A percentile compares a stretch with the other conserved stretches of the same genome.
Evolutionary conservation across 2,888 invertebrate genomes (phyloP).

Genomic region (Gasteruption jaculator): DNA sequence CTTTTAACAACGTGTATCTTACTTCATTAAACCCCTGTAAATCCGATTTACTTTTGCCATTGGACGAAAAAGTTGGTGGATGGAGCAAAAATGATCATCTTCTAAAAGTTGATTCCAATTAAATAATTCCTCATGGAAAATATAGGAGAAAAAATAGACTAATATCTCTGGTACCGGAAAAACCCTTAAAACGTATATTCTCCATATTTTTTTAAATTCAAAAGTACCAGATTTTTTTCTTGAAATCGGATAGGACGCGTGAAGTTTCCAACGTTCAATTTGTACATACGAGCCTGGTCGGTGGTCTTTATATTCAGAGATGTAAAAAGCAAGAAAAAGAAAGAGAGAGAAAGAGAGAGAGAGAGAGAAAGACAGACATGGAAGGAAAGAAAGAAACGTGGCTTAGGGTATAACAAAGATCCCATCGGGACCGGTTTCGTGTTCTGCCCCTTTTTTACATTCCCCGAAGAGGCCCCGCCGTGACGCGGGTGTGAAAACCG

Average conservation of each 20-base stretch:
- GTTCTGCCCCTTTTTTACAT: constrained; percentile 44
- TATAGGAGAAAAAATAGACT: background rate
- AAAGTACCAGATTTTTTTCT: too few relatives aligned
- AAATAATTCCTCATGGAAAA: too few relatives aligned
- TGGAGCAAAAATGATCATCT: too few relatives aligned
- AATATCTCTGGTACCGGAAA: background rate
- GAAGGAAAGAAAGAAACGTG: constrained; percentile 16
- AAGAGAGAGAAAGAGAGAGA: constrained; percentile 8
- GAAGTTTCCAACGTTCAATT: too few relatives aligned
- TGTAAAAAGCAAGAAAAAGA: constrained; percentile 17
- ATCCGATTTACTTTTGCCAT: too few relatives aligned
- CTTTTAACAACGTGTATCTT: too few relatives aligned
- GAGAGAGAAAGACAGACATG: constrained; percentile 17
- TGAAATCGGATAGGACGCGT: too few relatives aligned
- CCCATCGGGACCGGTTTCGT: constrained; percentile 50
- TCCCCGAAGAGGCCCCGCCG: constrained; percentile 44
- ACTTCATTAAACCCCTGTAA: too few relatives aligned
- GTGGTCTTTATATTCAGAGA: constrained; percentile 30
- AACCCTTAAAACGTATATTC: too few relatives aligned
- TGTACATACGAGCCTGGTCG: constrained; percentile 28
- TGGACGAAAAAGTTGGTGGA: too few relatives aligned
- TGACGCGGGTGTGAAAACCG: constrained; percentile 50
- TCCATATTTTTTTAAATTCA: too few relatives aligned
- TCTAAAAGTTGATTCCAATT: too few relatives aligned
- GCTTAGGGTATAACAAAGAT: constrained; percentile 45